A percentile compares a stretch with the other conserved stretches of the same genome.
phyloP scores from a whole-genome alignment of 2,797 vertebrate genomes.

The Sebastolobus altivelis region DNA sequence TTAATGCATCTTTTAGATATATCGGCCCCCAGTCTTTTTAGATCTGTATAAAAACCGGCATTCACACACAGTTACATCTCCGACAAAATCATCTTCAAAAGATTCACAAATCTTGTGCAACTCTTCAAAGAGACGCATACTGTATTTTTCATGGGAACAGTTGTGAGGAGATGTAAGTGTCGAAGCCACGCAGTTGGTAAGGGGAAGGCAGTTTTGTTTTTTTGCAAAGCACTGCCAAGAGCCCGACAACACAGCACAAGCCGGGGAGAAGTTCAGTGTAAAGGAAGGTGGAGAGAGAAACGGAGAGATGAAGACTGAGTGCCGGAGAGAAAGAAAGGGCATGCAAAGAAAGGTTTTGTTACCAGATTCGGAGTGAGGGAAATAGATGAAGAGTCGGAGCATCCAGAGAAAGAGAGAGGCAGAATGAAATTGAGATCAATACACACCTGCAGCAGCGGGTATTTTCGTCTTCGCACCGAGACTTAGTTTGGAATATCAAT shows the following conservation, averaged over 20 bases:
- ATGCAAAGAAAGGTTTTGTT: slow-evolving; percentile 45
- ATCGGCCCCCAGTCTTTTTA: background rate
- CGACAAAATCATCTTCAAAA: slow-evolving; percentile 41
- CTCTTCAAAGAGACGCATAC: slow-evolving; percentile 35
- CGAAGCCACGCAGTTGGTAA: slow-evolving; percentile 27
- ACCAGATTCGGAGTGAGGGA: slow-evolving; percentile 17
- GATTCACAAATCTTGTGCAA: slow-evolving; percentile 10
- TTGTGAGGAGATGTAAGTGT: slow-evolving; percentile 18
- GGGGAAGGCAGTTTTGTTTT: slow-evolving; percentile 32
- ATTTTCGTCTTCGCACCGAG: slow-evolving; percentile 57
- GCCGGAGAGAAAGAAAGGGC: slow-evolving; percentile 23
- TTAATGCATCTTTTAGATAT: background rate
- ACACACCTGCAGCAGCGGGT: slow-evolving; percentile 55
- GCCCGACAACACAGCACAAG: slow-evolving; percentile 34
- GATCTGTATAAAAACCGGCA: background rate
- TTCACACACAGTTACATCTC: background rate
- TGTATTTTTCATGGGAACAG: slow-evolving; percentile 56
- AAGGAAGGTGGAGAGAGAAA: slow-evolving; percentile 19
- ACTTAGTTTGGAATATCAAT: slow-evolving; percentile 68
- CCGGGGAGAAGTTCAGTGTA: slow-evolving; percentile 17
- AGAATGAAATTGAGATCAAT: slow-evolving; percentile 65
- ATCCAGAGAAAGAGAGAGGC: slow-evolving; percentile 31
- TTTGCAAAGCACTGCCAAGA: slow-evolving; percentile 38
- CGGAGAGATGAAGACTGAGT: slow-evolving; percentile 18
- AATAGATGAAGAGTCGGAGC: slow-evolving; percentile 48